Percentiles rank a stretch among this genome's conserved stretches.
These are phyloP conservation scores for Leptonema lineaticorne DNA, from an alignment of 1,140 invertebrate species.

Conservation along the genomic window DNA sequence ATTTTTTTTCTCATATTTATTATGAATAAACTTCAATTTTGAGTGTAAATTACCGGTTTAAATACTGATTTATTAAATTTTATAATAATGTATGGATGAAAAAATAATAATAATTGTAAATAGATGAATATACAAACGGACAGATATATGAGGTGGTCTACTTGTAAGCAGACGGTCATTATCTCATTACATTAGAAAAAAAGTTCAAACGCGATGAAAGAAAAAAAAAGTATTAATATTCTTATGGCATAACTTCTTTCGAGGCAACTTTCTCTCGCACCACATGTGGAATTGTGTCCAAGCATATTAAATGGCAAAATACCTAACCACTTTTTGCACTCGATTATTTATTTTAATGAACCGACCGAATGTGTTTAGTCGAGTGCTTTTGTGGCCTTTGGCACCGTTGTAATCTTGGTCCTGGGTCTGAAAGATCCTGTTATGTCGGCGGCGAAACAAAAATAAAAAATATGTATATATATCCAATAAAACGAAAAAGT, in stretches of 20 bases:
- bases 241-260: conserved; percentile 37
- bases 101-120: too few relatives aligned
- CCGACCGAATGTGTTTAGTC: too few relatives aligned
- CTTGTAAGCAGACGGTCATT: conserved; percentile 35
- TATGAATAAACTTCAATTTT: too few relatives aligned
- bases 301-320: conserved; percentile 30
- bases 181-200: conserved; percentile 36
- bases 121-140: conserved; percentile 18
- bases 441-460: too few relatives aligned
- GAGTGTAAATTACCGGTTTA: too few relatives aligned
- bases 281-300: conserved; percentile 25
- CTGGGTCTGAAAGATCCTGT: neutral
- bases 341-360: conserved; percentile 21
- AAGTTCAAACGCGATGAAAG: neutral
- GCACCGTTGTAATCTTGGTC: neutral
- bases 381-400: neutral
- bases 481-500: neutral
- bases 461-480: too few relatives aligned
- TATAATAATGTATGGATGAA: too few relatives aligned
- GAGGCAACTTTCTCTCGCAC: conserved; percentile 39
- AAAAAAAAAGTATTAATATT: conserved; percentile 34
- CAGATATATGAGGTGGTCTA: conserved; percentile 31
- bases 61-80: too few relatives aligned
- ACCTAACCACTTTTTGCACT: conserved; percentile 27
- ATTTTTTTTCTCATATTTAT: too few relatives aligned